A percentile compares a stretch with the other conserved stretches of the same genome.
phyloP scores from a whole-genome alignment of 2,888 invertebrate species.

The Patella depressa region DNA sequence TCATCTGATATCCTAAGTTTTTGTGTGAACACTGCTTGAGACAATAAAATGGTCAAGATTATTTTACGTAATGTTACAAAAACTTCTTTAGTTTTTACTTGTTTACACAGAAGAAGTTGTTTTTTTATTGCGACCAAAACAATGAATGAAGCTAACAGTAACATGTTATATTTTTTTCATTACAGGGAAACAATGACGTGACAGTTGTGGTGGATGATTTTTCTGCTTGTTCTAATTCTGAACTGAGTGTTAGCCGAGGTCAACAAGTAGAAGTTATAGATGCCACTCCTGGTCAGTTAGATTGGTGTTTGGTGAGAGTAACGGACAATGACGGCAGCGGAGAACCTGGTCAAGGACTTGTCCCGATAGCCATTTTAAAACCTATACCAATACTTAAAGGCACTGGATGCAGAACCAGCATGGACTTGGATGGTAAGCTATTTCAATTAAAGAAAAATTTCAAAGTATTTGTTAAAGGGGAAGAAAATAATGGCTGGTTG shows the following conservation, averaged over 20 bases:
- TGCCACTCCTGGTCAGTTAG: constrained; percentile 72
- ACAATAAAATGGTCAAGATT: no score
- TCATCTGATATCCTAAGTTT: no score
- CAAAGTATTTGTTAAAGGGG: no score
- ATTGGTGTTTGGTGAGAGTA: constrained; percentile 70
- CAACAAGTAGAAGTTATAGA: constrained; percentile 95
- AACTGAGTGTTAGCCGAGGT: constrained; percentile 88
- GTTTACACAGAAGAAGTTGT: no score
- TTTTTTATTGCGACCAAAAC: no score
- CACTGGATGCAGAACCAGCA: constrained; percentile 64
- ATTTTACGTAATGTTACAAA: no score
- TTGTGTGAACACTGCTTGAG: no score
- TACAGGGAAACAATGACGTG: constrained; percentile 51
- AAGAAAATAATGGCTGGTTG: no score
- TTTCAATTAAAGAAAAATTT: no score
- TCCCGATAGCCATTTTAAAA: constrained; percentile 70
- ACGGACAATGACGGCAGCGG: constrained; percentile 52
- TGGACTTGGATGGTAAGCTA: constrained; percentile 69
- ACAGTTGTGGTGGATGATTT: constrained; percentile 79
- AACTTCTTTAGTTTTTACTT: no score
- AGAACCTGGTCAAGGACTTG: constrained; percentile 67
- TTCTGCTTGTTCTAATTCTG: constrained; percentile 80
- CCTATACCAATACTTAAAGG: constrained; percentile 64
- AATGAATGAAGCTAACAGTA: neutral
- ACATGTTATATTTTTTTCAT: constrained; percentile 23